These are phyloP conservation scores for Rhabdomys dilectus DNA, from an alignment of 2,113 vertebrate genomes.

Conservation along the genomic window DNA sequence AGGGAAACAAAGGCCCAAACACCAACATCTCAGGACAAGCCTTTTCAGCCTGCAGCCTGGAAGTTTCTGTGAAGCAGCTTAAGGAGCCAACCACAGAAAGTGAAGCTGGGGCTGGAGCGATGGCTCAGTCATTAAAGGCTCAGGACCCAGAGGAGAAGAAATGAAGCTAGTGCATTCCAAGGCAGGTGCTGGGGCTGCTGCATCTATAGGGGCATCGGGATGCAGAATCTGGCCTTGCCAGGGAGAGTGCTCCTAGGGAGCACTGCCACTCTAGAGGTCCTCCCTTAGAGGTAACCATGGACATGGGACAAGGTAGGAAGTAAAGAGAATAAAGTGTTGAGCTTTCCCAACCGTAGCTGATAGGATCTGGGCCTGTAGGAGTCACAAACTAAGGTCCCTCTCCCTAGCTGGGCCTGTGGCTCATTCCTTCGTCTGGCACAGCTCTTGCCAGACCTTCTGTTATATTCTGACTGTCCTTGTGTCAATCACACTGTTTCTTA, in stretches of 20 bases:
- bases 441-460: background rate
- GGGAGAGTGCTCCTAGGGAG: background rate
- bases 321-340: background rate
- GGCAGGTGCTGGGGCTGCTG: background rate
- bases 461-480: background rate
- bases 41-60: constrained; percentile 74
- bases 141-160: background rate
- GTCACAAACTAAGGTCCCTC: background rate
- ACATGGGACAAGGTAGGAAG: background rate
- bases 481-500: background rate
- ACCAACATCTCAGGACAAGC: constrained; percentile 79
- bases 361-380: background rate
- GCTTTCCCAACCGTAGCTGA: background rate
- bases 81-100: background rate
- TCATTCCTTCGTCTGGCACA: background rate
- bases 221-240: background rate
- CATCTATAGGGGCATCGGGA: background rate
- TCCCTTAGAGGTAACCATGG: background rate
- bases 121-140: background rate
- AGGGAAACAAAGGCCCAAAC: constrained; percentile 83
- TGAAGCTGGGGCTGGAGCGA: background rate
- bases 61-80: constrained; percentile 70
- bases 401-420: background rate
- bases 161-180: background rate
- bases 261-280: background rate